Evolutionary conservation across 2,888 invertebrate species (phyloP).

Genomic region (Diarsia rubi): DNA sequence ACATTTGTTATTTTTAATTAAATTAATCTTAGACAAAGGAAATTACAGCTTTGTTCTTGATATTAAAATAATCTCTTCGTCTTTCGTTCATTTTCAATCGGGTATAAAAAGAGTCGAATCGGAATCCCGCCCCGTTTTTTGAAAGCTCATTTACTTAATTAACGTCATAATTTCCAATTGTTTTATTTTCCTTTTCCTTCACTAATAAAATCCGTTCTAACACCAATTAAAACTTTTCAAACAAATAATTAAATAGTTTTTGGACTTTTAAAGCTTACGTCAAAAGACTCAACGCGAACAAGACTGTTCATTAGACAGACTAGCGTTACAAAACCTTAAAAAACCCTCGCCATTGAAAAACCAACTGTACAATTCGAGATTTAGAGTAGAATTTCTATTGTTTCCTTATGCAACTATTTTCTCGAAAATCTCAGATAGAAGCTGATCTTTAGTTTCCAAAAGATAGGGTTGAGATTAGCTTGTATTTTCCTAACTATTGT

Average conservation of each 20-base stretch:
- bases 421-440: background rate
- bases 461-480: background rate
- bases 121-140: background rate
- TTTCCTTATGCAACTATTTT: conserved; percentile 13
- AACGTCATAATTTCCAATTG: background rate
- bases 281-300: conserved; percentile 34
- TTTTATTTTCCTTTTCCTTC: background rate
- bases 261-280: conserved; percentile 14
- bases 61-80: background rate
- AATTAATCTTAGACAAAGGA: background rate
- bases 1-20: no score
- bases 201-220: background rate
- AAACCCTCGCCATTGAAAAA: conserved; percentile 6
- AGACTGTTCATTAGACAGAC: conserved; percentile 52
- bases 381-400: conserved; percentile 7
- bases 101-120: background rate
- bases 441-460: accelerated
- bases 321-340: conserved; percentile 34
- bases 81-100: background rate
- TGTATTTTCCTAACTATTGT: conserved; percentile 20
- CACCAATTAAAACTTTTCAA: conserved; percentile 38
- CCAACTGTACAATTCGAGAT: accelerated
- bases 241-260: conserved; percentile 33
- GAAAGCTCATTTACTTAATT: background rate
- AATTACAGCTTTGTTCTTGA: background rate